A percentile compares a stretch with the other conserved stretches of the same genome.
phyloP scores from a whole-genome alignment of 2,888 invertebrate species.

The Aspidapion aeneum region DNA sequence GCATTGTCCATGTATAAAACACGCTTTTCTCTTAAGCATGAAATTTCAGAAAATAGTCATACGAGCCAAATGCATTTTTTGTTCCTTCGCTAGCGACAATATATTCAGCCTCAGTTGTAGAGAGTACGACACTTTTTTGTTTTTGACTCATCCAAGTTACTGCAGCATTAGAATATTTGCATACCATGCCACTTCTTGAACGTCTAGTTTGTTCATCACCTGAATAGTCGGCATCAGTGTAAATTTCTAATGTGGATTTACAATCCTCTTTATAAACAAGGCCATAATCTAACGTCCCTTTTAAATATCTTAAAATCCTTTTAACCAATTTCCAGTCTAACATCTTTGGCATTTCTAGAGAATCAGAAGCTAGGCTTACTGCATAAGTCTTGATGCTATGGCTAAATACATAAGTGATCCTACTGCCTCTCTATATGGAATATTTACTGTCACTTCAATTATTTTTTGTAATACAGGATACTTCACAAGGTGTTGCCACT shows the following conservation, averaged over 20 bases:
- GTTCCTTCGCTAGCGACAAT: too few relatives aligned
- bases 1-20: neutral
- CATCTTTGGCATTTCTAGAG: neutral
- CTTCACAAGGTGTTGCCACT: too few relatives aligned
- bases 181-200: neutral
- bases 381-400: too few relatives aligned
- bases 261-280: neutral
- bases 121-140: too few relatives aligned
- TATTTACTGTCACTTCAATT: too few relatives aligned
- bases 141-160: neutral
- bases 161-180: neutral
- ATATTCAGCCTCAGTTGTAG: too few relatives aligned
- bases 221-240: neutral
- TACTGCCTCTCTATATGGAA: neutral
- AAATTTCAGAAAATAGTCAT: too few relatives aligned
- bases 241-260: neutral
- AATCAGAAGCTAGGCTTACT: neutral
- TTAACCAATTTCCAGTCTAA: neutral
- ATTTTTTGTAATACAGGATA: too few relatives aligned
- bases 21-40: neutral
- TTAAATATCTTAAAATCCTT: neutral
- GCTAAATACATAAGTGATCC: conserved; percentile 2
- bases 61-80: neutral
- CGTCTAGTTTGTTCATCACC: conserved; percentile 1
- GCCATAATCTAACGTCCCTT: too few relatives aligned